Conservation (phyloP, 2,113 vertebrate species). For the Rhinoderma darwinii region DNA sequence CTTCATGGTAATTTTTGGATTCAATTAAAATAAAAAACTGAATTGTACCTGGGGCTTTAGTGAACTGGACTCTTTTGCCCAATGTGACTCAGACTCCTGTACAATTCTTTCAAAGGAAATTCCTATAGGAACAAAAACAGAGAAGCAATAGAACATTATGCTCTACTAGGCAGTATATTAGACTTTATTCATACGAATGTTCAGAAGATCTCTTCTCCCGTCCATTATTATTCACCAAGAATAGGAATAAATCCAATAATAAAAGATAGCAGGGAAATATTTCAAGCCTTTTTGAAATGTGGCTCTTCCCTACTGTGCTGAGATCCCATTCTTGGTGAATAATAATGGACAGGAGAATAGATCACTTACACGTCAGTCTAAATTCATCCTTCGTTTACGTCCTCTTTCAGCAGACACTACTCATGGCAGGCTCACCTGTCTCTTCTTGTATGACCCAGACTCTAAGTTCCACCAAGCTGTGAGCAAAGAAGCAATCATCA, state of each 20-base stretch:
- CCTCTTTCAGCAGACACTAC: not conserved
- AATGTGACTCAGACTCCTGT: slow-evolving; percentile 89
- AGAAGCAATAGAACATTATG: not conserved
- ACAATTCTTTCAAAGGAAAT: slow-evolving; percentile 89
- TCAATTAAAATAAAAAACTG: not conserved
- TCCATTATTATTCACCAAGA: not conserved
- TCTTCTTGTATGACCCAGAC: slow-evolving; percentile 96
- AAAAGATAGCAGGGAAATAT: not conserved
- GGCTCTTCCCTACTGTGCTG: not conserved
- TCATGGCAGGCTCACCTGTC: slow-evolving; percentile 71
- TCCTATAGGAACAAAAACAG: slow-evolving; percentile 70
- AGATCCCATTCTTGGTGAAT: not conserved
- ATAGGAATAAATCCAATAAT: not conserved
- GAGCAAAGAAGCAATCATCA: slow-evolving; percentile 93
- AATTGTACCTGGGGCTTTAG: slow-evolving; percentile 82
- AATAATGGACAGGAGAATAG: not conserved
- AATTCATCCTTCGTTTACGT: not conserved
- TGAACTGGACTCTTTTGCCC: slow-evolving; percentile 77
- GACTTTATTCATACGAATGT: not conserved
- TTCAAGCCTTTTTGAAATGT: not conserved
- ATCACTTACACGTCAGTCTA: not conserved
- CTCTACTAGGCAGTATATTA: not conserved
- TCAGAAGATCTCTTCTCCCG: not conserved
- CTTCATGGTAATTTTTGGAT: no score
- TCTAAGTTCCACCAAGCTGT: slow-evolving; percentile 94